Evolutionary conservation across 2,797 vertebrate species (phyloP).

Genomic region (Vultur gryphus): DNA sequence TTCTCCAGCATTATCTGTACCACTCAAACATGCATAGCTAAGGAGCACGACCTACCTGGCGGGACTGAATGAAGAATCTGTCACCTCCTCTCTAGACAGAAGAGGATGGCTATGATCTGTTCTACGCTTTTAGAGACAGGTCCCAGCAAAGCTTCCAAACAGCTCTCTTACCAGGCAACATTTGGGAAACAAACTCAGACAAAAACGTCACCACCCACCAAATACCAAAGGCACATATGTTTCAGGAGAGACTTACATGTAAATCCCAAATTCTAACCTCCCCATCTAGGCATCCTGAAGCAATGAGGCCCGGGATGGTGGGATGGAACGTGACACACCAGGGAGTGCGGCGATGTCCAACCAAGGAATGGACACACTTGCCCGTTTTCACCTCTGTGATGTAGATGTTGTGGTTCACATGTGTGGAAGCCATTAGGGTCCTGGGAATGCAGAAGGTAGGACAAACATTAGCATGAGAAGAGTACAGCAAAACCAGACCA

Average conservation of each 20-base stretch:
- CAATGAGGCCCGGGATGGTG: conserved; percentile 95
- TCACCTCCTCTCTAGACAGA: background rate
- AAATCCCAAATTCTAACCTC: conserved; percentile 99
- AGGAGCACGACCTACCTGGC: background rate
- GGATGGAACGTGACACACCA: conserved; percentile 99
- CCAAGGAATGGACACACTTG: conserved; percentile 95
- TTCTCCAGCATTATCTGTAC: background rate
- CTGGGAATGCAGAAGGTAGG: conserved; percentile 66
- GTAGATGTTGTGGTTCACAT: conserved; percentile 99
- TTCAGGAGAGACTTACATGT: conserved; percentile 84
- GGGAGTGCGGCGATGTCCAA: conserved; percentile 95
- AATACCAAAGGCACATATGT: background rate
- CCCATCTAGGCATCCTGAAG: conserved; percentile 97
- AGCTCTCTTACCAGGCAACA: background rate
- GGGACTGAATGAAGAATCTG: background rate
- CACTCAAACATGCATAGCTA: background rate
- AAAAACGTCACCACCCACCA: background rate
- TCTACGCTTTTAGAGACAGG: background rate
- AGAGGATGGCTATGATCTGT: background rate
- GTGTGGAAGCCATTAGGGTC: conserved; percentile 96
- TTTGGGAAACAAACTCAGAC: background rate
- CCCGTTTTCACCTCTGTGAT: conserved; percentile 99
- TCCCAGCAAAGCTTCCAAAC: background rate
- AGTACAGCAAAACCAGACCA: background rate
- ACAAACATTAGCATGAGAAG: background rate